Evolutionary conservation across 2,888 invertebrate species (phyloP).

Genomic region (Monochamus alternatus): DNA sequence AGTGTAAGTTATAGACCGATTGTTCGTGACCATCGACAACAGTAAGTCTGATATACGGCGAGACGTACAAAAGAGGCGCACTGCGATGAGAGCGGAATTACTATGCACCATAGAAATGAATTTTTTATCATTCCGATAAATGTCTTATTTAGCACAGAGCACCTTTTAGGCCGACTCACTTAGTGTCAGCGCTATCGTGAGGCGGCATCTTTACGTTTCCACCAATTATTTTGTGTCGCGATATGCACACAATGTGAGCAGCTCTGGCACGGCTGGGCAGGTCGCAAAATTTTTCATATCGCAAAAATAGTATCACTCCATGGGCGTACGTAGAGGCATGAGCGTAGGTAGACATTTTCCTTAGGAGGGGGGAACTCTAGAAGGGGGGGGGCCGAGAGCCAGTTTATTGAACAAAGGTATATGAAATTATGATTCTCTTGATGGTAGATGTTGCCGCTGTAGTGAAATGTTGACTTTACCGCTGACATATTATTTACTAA

Average conservation of each 20-base stretch:
- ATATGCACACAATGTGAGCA: slow-evolving; percentile 35
- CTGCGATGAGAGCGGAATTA: slow-evolving; percentile 53
- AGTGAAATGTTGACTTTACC: no score
- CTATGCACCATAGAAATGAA: slow-evolving; percentile 60
- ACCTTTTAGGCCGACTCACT: slow-evolving; percentile 48
- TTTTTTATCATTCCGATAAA: slow-evolving; percentile 57
- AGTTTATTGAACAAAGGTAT: no score
- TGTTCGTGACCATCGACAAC: slow-evolving; percentile 37
- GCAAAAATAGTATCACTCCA: no score
- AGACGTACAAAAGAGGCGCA: slow-evolving; percentile 44
- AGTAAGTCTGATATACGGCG: slow-evolving; percentile 39
- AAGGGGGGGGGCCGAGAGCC: no score
- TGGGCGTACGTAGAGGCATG: no score
- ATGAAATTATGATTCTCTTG: no score
- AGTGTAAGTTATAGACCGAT: slow-evolving; percentile 41
- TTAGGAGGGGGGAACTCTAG: no score
- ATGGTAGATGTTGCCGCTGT: no score
- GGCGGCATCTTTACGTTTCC: slow-evolving; percentile 59
- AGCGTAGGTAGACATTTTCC: no score
- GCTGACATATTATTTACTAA: no score
- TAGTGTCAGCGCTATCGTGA: slow-evolving; percentile 56
- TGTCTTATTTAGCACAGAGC: slow-evolving; percentile 62
- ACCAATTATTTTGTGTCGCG: slow-evolving; percentile 56
- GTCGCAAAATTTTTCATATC: not conserved
- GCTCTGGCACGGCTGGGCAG: not conserved